A percentile compares a stretch with the other conserved stretches of the same genome.
Evolutionary conservation across 2,888 invertebrate genomes (phyloP).

Genomic region (Nemotelus pantherinus): DNA sequence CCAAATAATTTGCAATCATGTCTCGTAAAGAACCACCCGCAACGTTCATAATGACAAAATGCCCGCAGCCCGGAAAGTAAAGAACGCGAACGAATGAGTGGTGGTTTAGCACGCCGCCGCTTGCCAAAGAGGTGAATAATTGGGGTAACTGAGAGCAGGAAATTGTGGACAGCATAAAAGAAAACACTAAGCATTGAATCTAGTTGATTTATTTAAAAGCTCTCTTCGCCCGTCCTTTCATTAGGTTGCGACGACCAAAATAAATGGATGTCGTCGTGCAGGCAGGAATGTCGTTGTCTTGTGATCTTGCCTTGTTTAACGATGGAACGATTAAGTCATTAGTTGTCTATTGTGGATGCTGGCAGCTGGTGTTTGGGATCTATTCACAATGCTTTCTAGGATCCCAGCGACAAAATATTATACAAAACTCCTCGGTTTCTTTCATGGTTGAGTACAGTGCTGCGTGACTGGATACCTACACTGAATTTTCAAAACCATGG

Average conservation of each 20-base stretch:
- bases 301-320: slow-evolving; percentile 47
- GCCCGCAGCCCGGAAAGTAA: too few relatives aligned
- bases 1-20: too few relatives aligned
- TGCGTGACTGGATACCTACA: neutral
- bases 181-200: slow-evolving; percentile 35
- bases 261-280: slow-evolving; percentile 42
- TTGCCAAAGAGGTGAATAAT: slow-evolving; percentile 37
- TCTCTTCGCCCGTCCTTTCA: slow-evolving; percentile 47
- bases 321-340: slow-evolving; percentile 51
- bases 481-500: neutral
- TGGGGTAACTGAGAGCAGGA: slow-evolving; percentile 35
- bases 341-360: slow-evolving; percentile 50
- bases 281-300: slow-evolving; percentile 24
- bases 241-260: slow-evolving; percentile 45
- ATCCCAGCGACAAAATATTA: neutral
- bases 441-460: neutral
- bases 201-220: slow-evolving; percentile 49
- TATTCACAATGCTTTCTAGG: neutral
- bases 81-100: too few relatives aligned
- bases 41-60: too few relatives aligned
- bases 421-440: neutral
- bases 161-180: slow-evolving; percentile 45
- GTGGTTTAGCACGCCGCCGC: too few relatives aligned
- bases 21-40: too few relatives aligned
- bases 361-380: slow-evolving; percentile 26